Percentiles rank a stretch among this genome's conserved stretches.
Evolutionary conservation across 2,888 invertebrate species (phyloP).

Genomic region (Nysson spinosus): DNA sequence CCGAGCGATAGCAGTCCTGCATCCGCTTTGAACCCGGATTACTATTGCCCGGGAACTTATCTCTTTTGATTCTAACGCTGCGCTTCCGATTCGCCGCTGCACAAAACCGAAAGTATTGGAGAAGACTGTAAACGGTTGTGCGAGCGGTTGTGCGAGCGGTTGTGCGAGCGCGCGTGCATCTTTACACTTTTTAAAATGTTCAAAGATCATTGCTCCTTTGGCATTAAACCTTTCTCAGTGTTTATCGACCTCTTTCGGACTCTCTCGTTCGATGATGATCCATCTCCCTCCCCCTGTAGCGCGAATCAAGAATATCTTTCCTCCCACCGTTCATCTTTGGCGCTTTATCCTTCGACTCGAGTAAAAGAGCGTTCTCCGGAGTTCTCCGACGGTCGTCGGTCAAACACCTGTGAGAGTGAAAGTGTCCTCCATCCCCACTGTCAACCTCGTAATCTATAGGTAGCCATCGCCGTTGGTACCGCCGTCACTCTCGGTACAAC

Average conservation of each 20-base stretch:
- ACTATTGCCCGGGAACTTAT: no score
- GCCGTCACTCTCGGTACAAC: neutral
- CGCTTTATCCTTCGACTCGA: conserved; percentile 16
- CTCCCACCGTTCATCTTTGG: neutral
- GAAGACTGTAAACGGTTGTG: no score
- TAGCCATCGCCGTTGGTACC: conserved; percentile 9
- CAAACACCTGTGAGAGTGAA: conserved; percentile 77
- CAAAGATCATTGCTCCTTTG: conserved; percentile 55
- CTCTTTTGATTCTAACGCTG: no score
- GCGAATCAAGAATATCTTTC: no score
- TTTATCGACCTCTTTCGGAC: neutral
- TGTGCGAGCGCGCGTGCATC: conserved; percentile 38
- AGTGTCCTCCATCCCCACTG: conserved; percentile 67
- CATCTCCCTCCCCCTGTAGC: neutral
- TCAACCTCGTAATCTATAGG: conserved; percentile 16
- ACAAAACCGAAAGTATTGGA: no score
- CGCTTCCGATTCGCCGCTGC: no score
- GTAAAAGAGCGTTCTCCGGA: conserved; percentile 43
- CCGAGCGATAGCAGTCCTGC: no score
- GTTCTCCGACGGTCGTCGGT: conserved; percentile 70
- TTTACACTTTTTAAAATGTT: conserved; percentile 59
- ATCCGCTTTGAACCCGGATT: no score
- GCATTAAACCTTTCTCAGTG: conserved; percentile 59
- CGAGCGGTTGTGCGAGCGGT: conserved; percentile 66
- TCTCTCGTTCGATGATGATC: neutral